Base-by-base conservation (phyloP, 2,113 vertebrate genomes). In the crab-eating macaque (Macaca fascicularis) region DNA sequence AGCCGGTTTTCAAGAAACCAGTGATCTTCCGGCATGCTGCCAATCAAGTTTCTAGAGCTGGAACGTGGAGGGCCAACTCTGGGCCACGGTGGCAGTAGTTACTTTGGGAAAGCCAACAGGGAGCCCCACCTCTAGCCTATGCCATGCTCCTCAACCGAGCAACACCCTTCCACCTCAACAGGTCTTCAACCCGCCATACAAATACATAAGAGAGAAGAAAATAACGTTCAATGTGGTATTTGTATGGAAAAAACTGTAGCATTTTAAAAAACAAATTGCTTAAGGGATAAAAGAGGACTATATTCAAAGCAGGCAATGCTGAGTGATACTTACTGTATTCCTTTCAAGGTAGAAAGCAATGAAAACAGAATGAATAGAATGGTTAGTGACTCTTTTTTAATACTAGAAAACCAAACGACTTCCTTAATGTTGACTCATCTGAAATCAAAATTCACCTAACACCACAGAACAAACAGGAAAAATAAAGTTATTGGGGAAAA, bases 321-420 rank as follows among this genome's bases (percentile, higher is more conserved):
- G 25, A 35, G 48, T 70, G 97, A 98, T 99, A 99, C 99, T 99
- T 99, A 99, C 99, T 76, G 97, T 96, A 92, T 97, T 98, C 98
- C 84, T 98, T 98, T 97, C 98, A 97, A 97, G 97, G 97, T 90
- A 98, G 99, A 98, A 97, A 98, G 99, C 99, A 98, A 97, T 76
- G 96, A 95, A 95, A 97, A 98, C 82, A 98, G 98, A 99, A 98
- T 0, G 80, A 97, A 98, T 83, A 98, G 95, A 98, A 83, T 6
- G 30, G 95, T 99, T 99, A 99, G 98, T 98, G 81, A 97, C 90
- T 27, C 89, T n/a, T 12, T 90, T 89, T 92, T 52, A 50, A 76
- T 25, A 76, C 0, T 20, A 2, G 19, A 97, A 75, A 96, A 90
- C 22, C 67, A 86, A 84, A 78, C 13, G 48, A 91, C 48, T 97